phyloP scores from a whole-genome alignment of 2,888 invertebrate species.

The Xiphydria camelus region DNA sequence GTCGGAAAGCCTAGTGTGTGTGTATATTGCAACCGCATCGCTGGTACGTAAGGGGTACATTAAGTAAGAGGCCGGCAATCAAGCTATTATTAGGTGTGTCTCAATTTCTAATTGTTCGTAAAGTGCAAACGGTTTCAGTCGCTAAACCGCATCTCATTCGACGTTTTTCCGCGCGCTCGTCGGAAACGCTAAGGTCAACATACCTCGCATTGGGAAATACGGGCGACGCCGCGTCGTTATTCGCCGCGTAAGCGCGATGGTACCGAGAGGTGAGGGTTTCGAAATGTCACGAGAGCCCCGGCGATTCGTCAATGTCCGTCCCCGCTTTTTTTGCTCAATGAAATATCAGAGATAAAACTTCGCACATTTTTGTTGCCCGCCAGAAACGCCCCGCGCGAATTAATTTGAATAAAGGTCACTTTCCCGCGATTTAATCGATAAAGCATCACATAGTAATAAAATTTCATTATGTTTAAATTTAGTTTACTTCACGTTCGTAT shows the following conservation, averaged over 20 bases:
- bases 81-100: too few species aligned
- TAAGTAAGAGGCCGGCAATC: too few species aligned
- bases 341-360: not conserved
- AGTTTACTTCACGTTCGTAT: slow-evolving; percentile 19
- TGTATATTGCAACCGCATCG: too few species aligned
- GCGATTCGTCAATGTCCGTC: slow-evolving; percentile 30
- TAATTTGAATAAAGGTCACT: slow-evolving; percentile 49
- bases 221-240: too few species aligned
- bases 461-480: slow-evolving; percentile 37
- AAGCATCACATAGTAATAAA: slow-evolving; percentile 44
- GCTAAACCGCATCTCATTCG: too few species aligned
- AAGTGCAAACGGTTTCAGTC: too few species aligned
- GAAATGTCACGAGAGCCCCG: slow-evolving; percentile 24
- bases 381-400: slow-evolving; percentile 37
- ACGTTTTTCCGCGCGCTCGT: too few species aligned
- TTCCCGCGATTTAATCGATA: slow-evolving; percentile 46
- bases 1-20: slow-evolving; percentile 42
- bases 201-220: too few species aligned
- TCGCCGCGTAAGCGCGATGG: not conserved
- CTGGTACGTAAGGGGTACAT: too few species aligned
- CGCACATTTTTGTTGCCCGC: not conserved
- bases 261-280: not conserved
- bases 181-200: too few species aligned
- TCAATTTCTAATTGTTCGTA: too few species aligned
- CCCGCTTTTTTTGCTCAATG: slow-evolving; percentile 20